These are phyloP conservation scores for Hymenochirus boettgeri DNA, from an alignment of 2,113 vertebrate genomes.

Conservation along the genomic window DNA sequence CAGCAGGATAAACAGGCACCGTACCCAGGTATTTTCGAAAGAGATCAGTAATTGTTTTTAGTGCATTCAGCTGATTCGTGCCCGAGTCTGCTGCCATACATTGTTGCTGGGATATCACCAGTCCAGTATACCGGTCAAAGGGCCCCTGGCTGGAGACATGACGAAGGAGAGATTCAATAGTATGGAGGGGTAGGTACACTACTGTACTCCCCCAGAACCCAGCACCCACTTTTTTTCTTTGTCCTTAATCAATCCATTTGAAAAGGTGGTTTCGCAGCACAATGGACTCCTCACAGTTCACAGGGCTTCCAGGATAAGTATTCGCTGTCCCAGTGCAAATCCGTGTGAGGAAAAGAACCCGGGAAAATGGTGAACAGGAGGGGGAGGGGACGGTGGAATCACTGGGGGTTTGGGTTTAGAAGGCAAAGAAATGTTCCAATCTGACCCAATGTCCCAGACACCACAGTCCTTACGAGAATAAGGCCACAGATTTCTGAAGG, in stretches of 20 bases:
- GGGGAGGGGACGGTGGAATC: constrained; percentile 62
- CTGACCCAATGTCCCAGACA: constrained; percentile 76
- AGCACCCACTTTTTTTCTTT: constrained; percentile 56
- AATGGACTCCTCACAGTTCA: constrained; percentile 78
- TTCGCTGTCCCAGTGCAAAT: constrained; percentile 85
- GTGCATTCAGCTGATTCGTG: constrained; percentile 77
- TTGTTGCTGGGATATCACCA: constrained; percentile 88
- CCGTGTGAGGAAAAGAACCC: constrained; percentile 84
- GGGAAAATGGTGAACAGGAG: constrained; percentile 67
- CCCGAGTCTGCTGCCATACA: constrained; percentile 85
- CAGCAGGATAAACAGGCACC: constrained; percentile 76
- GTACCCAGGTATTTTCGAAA: constrained; percentile 74
- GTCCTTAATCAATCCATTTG: no score
- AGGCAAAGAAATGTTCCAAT: constrained; percentile 83
- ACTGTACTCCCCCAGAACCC: constrained; percentile 84
- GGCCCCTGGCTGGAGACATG: constrained; percentile 60
- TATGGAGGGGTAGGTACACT: constrained; percentile 83
- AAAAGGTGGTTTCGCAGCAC: constrained; percentile 64
- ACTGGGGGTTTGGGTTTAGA: constrained; percentile 72
- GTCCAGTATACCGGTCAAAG: constrained; percentile 87
- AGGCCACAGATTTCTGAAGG: no score
- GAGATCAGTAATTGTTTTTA: constrained; percentile 69
- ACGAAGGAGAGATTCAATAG: constrained; percentile 74
- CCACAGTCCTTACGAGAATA: no score
- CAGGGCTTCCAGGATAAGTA: constrained; percentile 70